Evolutionary conservation across 2,113 vertebrate species (phyloP), one percentile per base, ranked within the genome.

Genomic region (Bothrops jararaca): DNA sequence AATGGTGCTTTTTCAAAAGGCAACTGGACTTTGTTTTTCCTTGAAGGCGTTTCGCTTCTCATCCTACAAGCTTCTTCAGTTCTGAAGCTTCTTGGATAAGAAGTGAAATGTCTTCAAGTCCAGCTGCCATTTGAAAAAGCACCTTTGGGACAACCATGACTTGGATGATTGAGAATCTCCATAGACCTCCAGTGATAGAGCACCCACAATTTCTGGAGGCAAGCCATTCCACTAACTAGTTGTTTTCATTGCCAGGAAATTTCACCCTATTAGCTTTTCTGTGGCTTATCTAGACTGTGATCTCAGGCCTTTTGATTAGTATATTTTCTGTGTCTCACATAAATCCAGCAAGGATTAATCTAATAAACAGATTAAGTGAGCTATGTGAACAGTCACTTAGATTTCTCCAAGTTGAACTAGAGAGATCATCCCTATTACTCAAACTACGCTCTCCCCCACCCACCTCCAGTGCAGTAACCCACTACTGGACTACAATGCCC

Each of bases 361-460:
- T 74, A 39, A 74, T 39, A 74, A 39, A n/a, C 3, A 15, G 69
- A 18, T 39, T 74, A 42, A 10, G 0, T 6, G 39, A 45, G 23
- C 12, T 26, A 10, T 50, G 54, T 89, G 86, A 2, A 0, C 0
- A 0, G 2, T n/a, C 64, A 23, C 39, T 86, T 86, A 8, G n/a
- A 86, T 86, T 86, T 50, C 69, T 74, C n/a, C n/a, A 74, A 48
- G 23, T 48, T 48, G 85, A 23, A 86, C 85, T 26, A 24, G 45
- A 86, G 45, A 86, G 23, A 20, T 8, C 69, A 39, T 39, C 69
- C 69, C 8, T 11, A 7, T 15, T 74, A 7, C n/a, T 39, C 13
- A 74, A 8, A n/a, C 69, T 74, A 34, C 34, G 5, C 20, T 74
- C 34, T 15, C n/a, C 18, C n/a, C 69, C 45, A 48, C 45, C 45